phyloP scores from a whole-genome alignment of 2,113 vertebrate species.

The Eulemur macaco region DNA sequence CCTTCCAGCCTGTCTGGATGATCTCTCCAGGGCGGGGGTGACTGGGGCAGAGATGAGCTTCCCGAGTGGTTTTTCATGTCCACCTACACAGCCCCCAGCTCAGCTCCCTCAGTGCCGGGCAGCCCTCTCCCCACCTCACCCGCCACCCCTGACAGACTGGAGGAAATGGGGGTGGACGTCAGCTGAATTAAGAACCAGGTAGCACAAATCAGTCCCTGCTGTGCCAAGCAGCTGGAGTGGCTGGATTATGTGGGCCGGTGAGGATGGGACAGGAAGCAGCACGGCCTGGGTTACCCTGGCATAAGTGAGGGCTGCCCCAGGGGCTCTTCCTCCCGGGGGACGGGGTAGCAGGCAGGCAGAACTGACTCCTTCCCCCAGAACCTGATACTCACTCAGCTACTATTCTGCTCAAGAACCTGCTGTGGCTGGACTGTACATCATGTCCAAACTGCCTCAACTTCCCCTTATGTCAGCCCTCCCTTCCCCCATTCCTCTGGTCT shows the following conservation, averaged over 20 bases:
- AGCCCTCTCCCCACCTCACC: not conserved
- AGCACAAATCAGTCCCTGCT: not conserved
- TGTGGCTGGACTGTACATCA: not conserved
- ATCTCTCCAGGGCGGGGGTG: not conserved
- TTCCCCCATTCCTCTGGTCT: not conserved
- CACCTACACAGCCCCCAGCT: not conserved
- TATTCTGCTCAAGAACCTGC: not conserved
- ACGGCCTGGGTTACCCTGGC: not conserved
- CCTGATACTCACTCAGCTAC: not conserved
- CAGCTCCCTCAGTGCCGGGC: not conserved
- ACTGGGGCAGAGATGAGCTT: not conserved
- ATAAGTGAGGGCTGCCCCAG: not conserved
- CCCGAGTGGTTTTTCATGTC: not conserved
- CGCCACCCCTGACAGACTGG: not conserved
- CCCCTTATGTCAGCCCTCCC: not conserved
- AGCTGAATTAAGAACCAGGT: not conserved
- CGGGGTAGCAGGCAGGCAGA: not conserved
- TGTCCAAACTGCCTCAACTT: not conserved
- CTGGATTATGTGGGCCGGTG: constrained; percentile 25
- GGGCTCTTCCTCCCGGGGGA: not conserved
- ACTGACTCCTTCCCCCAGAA: not conserved
- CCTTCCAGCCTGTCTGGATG: not conserved
- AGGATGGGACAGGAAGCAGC: not conserved
- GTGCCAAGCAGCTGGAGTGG: constrained; percentile 33
- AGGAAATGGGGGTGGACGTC: not conserved